A percentile compares a stretch with the other conserved stretches of the same genome.
Evolutionary conservation across 2,113 vertebrate species (phyloP).

Genomic region (Dasyprocta punctata): DNA sequence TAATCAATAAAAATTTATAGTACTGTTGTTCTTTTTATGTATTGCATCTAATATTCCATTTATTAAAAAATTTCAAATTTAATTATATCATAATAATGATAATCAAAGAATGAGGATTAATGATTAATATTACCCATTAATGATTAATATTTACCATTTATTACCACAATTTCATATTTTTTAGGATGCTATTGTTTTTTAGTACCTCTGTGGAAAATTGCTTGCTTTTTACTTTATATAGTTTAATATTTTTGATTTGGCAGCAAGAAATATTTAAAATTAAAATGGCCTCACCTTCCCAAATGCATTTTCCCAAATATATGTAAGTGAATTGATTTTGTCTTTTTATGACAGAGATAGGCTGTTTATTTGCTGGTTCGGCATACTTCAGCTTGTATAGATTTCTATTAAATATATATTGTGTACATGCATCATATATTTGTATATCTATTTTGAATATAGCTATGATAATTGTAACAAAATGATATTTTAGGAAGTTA

Average conservation of each 20-base stretch:
- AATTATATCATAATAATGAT: not conserved
- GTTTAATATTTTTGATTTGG: not conserved
- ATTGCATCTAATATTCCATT: not conserved
- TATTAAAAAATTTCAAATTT: not conserved
- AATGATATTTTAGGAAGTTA: constrained; percentile 57
- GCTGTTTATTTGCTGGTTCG: not conserved
- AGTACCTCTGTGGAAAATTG: constrained; percentile 30
- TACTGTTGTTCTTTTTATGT: not conserved
- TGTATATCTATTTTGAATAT: constrained; percentile 26
- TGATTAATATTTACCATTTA: not conserved
- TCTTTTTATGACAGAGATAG: not conserved
- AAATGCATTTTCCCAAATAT: constrained; percentile 54
- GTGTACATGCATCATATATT: not conserved
- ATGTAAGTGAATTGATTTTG: constrained; percentile 13
- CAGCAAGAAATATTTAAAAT: constrained; percentile 56
- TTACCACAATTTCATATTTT: not conserved
- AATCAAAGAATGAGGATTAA: not conserved
- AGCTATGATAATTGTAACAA: not conserved
- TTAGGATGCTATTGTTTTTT: not conserved
- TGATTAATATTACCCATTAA: not conserved
- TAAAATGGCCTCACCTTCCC: constrained; percentile 19
- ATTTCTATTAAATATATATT: constrained; percentile 51
- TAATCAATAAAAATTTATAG: not conserved
- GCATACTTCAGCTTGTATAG: not conserved
- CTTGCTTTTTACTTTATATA: not conserved